A percentile compares a stretch with the other conserved stretches of the same genome.
These are phyloP conservation scores for Channa maculata DNA, from an alignment of 2,113 vertebrate genomes.

Conservation along the genomic window DNA sequence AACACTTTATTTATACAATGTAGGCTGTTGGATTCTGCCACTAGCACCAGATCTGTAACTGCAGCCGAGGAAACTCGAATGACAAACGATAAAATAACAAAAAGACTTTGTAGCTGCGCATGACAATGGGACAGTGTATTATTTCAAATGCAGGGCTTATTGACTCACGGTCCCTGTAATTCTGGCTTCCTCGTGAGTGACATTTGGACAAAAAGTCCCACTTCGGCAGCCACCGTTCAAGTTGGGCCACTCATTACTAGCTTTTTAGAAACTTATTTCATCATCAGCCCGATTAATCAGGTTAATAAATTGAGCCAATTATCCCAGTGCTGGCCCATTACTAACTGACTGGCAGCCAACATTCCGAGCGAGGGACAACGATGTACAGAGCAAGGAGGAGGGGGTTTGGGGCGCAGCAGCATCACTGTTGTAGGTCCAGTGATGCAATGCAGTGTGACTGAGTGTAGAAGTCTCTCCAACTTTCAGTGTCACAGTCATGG, in stretches of 20 bases:
- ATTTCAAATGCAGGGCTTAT: not conserved
- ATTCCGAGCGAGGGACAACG: constrained; percentile 39
- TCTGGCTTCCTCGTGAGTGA: constrained; percentile 8
- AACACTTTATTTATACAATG: constrained; percentile 43
- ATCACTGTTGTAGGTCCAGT: not conserved
- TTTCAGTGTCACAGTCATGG: not conserved
- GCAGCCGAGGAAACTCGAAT: not conserved
- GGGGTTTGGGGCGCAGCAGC: not conserved
- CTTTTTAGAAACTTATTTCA: constrained; percentile 37
- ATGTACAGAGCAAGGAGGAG: not conserved
- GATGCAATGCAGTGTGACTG: not conserved
- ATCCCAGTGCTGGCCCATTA: constrained; percentile 34
- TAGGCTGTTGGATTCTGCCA: constrained; percentile 45
- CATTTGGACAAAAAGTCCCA: constrained; percentile 21
- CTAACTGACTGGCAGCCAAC: constrained; percentile 43
- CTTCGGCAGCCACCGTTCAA: not conserved
- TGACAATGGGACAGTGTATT: not conserved
- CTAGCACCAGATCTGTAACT: constrained; percentile 43
- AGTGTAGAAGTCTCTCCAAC: constrained; percentile 2
- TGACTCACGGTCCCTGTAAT: too few relatives aligned
- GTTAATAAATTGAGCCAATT: constrained; percentile 53
- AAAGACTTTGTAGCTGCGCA: too few relatives aligned
- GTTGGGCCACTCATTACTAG: not conserved
- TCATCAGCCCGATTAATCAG: constrained; percentile 39
- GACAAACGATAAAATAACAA: not conserved